Evolutionary conservation across 2,113 vertebrate genomes (phyloP).

Genomic region (Gambusia holbrooki): DNA sequence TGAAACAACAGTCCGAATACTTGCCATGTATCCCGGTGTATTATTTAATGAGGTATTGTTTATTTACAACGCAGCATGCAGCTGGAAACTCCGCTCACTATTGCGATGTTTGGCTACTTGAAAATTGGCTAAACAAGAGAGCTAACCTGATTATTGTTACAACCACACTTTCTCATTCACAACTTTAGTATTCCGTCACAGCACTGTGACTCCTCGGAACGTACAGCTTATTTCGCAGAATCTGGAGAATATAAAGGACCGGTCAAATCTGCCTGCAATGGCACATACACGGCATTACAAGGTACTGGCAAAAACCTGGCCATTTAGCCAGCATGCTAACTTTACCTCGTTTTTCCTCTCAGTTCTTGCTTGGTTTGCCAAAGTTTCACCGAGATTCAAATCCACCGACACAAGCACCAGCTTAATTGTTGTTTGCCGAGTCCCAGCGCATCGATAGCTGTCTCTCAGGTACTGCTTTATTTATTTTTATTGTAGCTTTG

Average conservation of each 20-base stretch:
- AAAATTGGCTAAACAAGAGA: constrained; percentile 42
- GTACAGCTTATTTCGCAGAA: not conserved
- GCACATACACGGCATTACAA: not conserved
- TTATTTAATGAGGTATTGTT: not conserved
- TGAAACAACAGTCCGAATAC: not conserved
- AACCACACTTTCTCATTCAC: not conserved
- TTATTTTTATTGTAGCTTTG: constrained; percentile 56
- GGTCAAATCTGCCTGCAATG: not conserved
- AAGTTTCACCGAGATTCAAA: not conserved
- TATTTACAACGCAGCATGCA: not conserved
- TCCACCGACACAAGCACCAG: constrained; percentile 10
- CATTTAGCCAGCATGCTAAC: constrained; percentile 63
- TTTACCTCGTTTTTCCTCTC: constrained; percentile 70
- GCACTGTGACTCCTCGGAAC: not conserved
- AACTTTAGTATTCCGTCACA: not conserved
- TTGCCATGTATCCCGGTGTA: not conserved
- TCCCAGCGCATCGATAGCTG: not conserved
- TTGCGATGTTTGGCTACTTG: constrained; percentile 37
- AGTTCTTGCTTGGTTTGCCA: constrained; percentile 32
- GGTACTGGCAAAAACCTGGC: constrained; percentile 30
- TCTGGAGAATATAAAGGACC: no score
- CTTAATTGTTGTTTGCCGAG: not conserved
- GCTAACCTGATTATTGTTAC: constrained; percentile 38
- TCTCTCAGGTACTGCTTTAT: constrained; percentile 27
- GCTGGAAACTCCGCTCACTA: constrained; percentile 13